Base-by-base conservation (phyloP, 2,888 invertebrate genomes). In the Cepaea hortensis region DNA sequence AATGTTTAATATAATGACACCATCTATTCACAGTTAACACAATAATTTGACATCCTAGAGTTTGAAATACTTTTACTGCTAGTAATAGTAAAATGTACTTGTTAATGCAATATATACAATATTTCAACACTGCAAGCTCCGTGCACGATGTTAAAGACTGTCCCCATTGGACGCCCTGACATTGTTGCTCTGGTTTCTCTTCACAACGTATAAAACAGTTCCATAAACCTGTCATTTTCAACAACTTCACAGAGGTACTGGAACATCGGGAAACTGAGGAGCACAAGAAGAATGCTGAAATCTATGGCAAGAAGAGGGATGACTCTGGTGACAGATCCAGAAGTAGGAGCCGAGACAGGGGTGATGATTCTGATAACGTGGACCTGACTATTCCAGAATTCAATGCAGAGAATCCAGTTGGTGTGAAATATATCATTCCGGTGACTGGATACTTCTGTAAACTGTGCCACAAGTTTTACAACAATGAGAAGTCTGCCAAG, bases 401-500 rank as follows among this genome's bases (percentile, higher is more conserved):
- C 55, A 65, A 87, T 79, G 13, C 87, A 13, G 85, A 87, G 35
- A 83, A 15, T 70, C 72, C 85, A 35, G 82, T 87, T 72, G 87
- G 85, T 87, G 91, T 92, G 88, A 90, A 90, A 68, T 92, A 89
- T 89, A 90, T 94, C 3, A 89, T 93, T 48, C 91, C 92, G 50
- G 93, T 93, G 72, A 91, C 92, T 15, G 94, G 94, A 4, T 94
- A 90, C 90, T 94, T 93, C 91, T 94, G 94, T 88, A 93, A 93
- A 87, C 89, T 94, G n/a, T 94, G 94, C 87, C 91, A 92, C 89
- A 93, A 93, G 90, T 94, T 94, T 89, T 94, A 93, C 90, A 92
- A 92, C 89, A 93, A 91, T 85, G 93, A 93, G 87, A 86, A 89
- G 18, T 90, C 92, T 75, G 94, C 93, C 62, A 92, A 90, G 84